phyloP scores from a whole-genome alignment of 30 jellyfish, hydroid and myxozoan genomes.

The Turritopsis rubra region DNA sequence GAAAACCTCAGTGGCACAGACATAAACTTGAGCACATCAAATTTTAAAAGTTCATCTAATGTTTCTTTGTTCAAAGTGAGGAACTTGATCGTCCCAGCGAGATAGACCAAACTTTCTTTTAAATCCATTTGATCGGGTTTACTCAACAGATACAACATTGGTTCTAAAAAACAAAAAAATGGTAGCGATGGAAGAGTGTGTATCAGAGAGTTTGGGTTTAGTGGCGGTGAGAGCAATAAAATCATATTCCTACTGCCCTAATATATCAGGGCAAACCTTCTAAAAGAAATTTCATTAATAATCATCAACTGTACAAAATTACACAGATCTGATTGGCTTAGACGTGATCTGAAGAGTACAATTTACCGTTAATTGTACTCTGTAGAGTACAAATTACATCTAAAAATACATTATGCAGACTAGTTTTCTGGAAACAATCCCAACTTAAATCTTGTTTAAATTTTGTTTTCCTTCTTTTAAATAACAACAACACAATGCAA shows the following conservation, averaged over 20 bases:
- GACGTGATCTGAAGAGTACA: too few species aligned
- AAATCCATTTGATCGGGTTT: slow-evolving; percentile 17
- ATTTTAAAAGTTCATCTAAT: not conserved
- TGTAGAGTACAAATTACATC: too few species aligned
- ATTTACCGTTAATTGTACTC: too few species aligned
- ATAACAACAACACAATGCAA: too few species aligned
- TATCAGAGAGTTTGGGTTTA: too few species aligned
- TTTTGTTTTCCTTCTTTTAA: too few species aligned
- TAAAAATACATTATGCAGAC: too few species aligned
- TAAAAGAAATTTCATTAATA: not conserved
- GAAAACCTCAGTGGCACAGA: not conserved
- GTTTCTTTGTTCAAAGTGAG: not conserved
- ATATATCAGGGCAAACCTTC: too few species aligned
- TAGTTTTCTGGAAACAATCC: too few species aligned
- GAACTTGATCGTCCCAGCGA: slow-evolving; percentile 8
- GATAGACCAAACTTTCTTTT: not conserved
- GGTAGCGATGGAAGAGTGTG: not conserved
- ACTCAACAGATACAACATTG: not conserved
- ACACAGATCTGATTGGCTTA: not conserved
- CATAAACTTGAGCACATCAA: not conserved
- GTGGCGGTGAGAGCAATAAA: too few species aligned
- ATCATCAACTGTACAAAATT: not conserved
- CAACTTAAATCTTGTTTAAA: too few species aligned
- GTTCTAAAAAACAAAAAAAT: slow-evolving; percentile 2
- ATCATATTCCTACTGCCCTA: too few species aligned